phyloP scores from a whole-genome alignment of 1,140 invertebrate species.

The Aphelinus certus region DNA sequence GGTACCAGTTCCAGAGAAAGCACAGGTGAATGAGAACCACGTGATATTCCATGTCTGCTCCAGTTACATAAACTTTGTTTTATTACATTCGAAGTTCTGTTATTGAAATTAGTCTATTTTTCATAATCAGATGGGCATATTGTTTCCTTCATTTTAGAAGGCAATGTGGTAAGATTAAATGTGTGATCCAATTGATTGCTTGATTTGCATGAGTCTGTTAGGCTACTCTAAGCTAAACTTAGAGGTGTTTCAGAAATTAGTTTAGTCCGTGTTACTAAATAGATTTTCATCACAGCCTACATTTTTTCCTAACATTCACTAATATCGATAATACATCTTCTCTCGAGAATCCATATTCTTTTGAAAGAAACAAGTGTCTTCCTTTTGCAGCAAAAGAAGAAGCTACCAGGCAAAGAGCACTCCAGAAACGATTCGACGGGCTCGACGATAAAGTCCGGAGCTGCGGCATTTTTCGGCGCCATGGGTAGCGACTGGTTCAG shows the following conservation, averaged over 20 bases:
- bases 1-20: constrained; percentile 53
- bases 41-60: no score
- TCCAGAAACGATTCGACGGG: constrained; percentile 57
- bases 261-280: no score
- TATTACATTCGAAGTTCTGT: background rate
- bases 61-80: no score
- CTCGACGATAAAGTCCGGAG: constrained; percentile 72
- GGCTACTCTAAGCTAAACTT: no score
- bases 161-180: constrained; percentile 29
- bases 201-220: constrained; percentile 8
- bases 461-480: constrained; percentile 79
- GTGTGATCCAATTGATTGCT: constrained; percentile 13
- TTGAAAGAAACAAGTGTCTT: no score
- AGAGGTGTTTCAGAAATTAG: no score
- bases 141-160: constrained; percentile 31
- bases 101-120: constrained; percentile 13
- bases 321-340: no score
- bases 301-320: no score
- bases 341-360: no score
- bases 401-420: constrained; percentile 53
- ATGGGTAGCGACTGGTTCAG: constrained; percentile 83
- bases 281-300: no score
- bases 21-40: constrained; percentile 47
- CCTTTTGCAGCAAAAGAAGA: constrained; percentile 53
- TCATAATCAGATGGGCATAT: constrained; percentile 29